phyloP scores from a whole-genome alignment of 2,888 invertebrate species.

The Aphrophora alni region DNA sequence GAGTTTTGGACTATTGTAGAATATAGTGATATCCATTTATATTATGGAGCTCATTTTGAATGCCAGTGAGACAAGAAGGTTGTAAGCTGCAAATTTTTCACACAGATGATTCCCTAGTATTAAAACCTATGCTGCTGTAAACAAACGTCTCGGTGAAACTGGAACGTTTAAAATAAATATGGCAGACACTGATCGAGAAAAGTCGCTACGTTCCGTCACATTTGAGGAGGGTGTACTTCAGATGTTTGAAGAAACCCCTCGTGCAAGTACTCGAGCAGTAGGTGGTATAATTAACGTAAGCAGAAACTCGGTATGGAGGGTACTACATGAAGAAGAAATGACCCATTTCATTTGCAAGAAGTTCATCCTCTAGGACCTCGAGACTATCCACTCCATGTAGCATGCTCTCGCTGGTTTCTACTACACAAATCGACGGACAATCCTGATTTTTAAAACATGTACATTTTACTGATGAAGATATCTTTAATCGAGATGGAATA shows the following conservation, averaged over 20 bases:
- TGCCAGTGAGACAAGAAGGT: too few relatives aligned
- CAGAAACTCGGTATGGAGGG: constrained; percentile 21
- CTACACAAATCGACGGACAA: constrained; percentile 10
- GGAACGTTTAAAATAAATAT: constrained; percentile 18
- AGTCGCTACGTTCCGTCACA: background rate
- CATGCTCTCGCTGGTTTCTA: constrained; percentile 23
- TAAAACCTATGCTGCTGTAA: background rate
- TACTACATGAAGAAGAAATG: constrained; percentile 18
- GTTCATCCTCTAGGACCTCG: background rate
- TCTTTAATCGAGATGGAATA: constrained; percentile 27
- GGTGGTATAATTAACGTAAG: background rate
- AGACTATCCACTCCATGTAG: constrained; percentile 23
- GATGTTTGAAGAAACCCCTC: background rate
- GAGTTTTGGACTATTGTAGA: too few relatives aligned
- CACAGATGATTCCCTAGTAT: background rate
- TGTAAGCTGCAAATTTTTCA: too few relatives aligned
- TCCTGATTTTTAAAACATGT: constrained; percentile 19
- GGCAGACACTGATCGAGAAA: constrained; percentile 2
- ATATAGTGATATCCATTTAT: too few relatives aligned
- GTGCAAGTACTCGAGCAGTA: constrained; percentile 16
- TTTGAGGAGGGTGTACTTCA: constrained; percentile 12
- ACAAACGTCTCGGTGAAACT: constrained; percentile 14
- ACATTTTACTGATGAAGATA: constrained; percentile 12
- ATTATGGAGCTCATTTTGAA: too few relatives aligned
- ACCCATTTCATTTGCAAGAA: constrained; percentile 20